phyloP scores from a whole-genome alignment of 2,888 invertebrate genomes.

The Exocentrus adspersus region DNA sequence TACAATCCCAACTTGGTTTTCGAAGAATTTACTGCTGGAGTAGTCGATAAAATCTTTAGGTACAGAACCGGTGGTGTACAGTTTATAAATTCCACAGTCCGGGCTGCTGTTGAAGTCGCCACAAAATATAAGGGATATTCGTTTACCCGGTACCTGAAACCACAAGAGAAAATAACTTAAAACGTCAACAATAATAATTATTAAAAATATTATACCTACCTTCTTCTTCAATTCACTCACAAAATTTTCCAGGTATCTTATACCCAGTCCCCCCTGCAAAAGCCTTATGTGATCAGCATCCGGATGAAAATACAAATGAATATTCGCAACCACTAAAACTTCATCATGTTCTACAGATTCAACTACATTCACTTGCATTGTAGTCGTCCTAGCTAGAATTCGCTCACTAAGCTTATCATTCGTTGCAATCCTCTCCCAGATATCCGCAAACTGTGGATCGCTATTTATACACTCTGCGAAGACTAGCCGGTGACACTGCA shows the following conservation, averaged over 20 bases:
- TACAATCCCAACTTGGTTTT: too few relatives aligned
- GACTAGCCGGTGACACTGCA: conserved; percentile 68
- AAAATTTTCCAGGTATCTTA: conserved; percentile 75
- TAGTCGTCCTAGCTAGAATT: conserved; percentile 74
- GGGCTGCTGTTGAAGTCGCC: conserved; percentile 96
- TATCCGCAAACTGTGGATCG: conserved; percentile 65
- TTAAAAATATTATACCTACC: conserved; percentile 50
- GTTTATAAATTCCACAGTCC: conserved; percentile 82
- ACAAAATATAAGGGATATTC: conserved; percentile 80
- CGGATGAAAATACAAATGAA: conserved; percentile 94
- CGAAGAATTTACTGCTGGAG: conserved; percentile 78
- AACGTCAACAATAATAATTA: not conserved
- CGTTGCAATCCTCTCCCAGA: conserved; percentile 71
- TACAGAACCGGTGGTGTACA: conserved; percentile 78
- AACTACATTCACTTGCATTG: conserved; percentile 70
- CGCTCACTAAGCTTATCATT: conserved; percentile 70
- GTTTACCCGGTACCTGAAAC: conserved; percentile 60
- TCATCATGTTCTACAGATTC: conserved; percentile 66
- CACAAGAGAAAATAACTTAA: too few relatives aligned
- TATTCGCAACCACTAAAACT: conserved; percentile 78
- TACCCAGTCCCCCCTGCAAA: conserved; percentile 80
- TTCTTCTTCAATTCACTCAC: conserved; percentile 62
- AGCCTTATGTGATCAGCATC: conserved; percentile 90
- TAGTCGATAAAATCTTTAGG: conserved; percentile 76
- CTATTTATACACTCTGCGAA: conserved; percentile 70